Conservation (phyloP, 2,888 invertebrate genomes). For the Volucella zonaria region DNA sequence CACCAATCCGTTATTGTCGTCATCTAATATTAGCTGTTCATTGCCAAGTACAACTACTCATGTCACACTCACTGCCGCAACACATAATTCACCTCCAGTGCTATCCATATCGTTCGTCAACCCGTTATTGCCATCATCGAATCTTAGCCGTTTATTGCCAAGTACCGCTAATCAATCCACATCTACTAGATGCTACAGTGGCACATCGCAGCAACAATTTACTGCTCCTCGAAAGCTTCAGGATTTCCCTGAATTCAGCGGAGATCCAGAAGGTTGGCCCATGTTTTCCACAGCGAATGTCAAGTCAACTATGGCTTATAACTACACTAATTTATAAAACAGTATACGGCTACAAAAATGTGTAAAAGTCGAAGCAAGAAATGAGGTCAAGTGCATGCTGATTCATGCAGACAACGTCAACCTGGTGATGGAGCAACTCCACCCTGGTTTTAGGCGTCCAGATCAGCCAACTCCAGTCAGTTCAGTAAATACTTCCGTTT, state of each 20-base stretch:
- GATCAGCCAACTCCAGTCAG: slow-evolving; percentile 53
- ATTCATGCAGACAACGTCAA: slow-evolving; percentile 55
- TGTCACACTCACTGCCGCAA: neutral
- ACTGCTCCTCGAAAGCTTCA: slow-evolving; percentile 43
- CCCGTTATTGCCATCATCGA: too few relatives aligned
- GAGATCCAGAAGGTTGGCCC: slow-evolving; percentile 67
- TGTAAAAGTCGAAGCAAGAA: slow-evolving; percentile 43
- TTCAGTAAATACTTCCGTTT: slow-evolving; percentile 34
- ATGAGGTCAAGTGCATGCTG: slow-evolving; percentile 49
- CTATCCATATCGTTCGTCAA: neutral
- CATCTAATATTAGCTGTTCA: neutral
- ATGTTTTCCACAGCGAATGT: slow-evolving; percentile 57
- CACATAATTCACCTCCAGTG: slow-evolving; percentile 1
- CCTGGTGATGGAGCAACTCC: slow-evolving; percentile 53
- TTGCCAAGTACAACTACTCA: too few relatives aligned
- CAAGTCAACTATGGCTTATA: slow-evolving; percentile 62
- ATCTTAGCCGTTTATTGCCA: neutral
- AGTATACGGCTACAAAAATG: slow-evolving; percentile 62
- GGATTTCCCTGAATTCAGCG: slow-evolving; percentile 62
- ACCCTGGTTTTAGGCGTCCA: slow-evolving; percentile 52
- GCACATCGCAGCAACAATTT: slow-evolving; percentile 16
- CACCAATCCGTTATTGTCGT: neutral
- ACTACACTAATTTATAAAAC: slow-evolving; percentile 61
- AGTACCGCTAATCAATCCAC: slow-evolving; percentile 5
- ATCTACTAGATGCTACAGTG: slow-evolving; percentile 9